Percentiles rank a stretch among this genome's conserved stretches.
Conservation (phyloP, 2,888 invertebrate species). For the Caenorhabditis sp. region DNA sequence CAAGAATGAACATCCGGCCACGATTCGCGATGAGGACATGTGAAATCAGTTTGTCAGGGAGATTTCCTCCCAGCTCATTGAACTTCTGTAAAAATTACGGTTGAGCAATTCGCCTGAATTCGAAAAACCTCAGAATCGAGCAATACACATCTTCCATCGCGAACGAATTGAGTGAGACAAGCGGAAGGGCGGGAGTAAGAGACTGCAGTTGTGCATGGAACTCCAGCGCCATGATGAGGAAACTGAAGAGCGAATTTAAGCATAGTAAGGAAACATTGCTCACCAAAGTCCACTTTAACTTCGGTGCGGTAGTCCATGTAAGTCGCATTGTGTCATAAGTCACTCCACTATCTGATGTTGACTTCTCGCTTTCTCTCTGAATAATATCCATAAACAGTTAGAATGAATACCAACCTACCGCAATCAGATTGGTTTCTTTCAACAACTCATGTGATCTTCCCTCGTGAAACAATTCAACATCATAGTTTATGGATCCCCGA, state of each 20-base stretch:
- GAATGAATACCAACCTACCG: constrained; percentile 10
- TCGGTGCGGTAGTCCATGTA: constrained; percentile 93
- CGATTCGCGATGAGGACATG: constrained; percentile 70
- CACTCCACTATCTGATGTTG: constrained; percentile 85
- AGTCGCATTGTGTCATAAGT: constrained; percentile 91
- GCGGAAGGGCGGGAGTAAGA: constrained; percentile 94
- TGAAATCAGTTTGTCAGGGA: constrained; percentile 64
- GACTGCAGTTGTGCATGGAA: constrained; percentile 92
- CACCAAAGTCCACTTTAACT: constrained; percentile 71
- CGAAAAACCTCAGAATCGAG: constrained; percentile 75
- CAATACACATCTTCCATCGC: constrained; percentile 88
- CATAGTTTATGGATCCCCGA: constrained; percentile 96
- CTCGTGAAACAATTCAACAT: constrained; percentile 95
- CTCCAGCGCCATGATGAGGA: constrained; percentile 87
- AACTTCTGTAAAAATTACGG: neutral
- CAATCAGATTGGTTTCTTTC: constrained; percentile 15
- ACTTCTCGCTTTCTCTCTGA: constrained; percentile 19
- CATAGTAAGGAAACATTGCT: neutral
- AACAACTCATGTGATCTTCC: constrained; percentile 46
- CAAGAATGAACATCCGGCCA: constrained; percentile 72
- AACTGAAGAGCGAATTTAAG: constrained; percentile 56
- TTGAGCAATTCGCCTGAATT: too few relatives aligned
- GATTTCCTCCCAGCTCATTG: constrained; percentile 24
- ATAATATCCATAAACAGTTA: neutral
- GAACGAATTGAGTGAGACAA: constrained; percentile 96